Percentiles rank a stretch among this genome's conserved stretches.
phyloP scores from a whole-genome alignment of 64 coral and sea anemone genomes.

The Montipora cactus region DNA sequence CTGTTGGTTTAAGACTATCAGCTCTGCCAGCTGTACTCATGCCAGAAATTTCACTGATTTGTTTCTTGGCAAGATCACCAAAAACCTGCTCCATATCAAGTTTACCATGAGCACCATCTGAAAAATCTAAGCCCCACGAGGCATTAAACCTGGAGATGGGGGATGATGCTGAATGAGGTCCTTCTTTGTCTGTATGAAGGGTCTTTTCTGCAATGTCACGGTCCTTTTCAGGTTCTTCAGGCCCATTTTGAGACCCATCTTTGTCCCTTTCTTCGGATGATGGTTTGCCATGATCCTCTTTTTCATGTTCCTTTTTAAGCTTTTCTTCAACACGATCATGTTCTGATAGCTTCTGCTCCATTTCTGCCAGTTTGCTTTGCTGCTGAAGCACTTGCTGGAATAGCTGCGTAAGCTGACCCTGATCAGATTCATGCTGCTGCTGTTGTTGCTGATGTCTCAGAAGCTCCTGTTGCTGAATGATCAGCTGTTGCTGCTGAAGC shows the following conservation, averaged over 20 bases:
- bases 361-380: constrained; percentile 49
- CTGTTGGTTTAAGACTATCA: not conserved
- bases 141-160: constrained; percentile 15
- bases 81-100: constrained; percentile 39
- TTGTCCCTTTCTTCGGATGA: not conserved
- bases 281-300: not conserved
- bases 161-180: not conserved
- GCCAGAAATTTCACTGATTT: constrained; percentile 39
- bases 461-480: constrained; percentile 68
- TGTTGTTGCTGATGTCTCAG: constrained; percentile 59
- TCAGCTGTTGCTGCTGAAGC: constrained; percentile 63
- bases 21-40: not conserved
- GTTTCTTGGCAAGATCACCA: constrained; percentile 25
- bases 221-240: not conserved
- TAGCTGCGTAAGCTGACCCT: constrained; percentile 52
- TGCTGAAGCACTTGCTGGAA: constrained; percentile 65
- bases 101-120: not conserved
- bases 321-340: constrained; percentile 22
- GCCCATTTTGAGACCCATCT: not conserved
- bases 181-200: not conserved
- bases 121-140: constrained; percentile 18
- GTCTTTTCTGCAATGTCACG: not conserved
- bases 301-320: not conserved
- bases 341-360: constrained; percentile 53
- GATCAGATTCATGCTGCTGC: constrained; percentile 65